Conservation (phyloP, 2,888 invertebrate species). For the Drosophila koepferae region DNA sequence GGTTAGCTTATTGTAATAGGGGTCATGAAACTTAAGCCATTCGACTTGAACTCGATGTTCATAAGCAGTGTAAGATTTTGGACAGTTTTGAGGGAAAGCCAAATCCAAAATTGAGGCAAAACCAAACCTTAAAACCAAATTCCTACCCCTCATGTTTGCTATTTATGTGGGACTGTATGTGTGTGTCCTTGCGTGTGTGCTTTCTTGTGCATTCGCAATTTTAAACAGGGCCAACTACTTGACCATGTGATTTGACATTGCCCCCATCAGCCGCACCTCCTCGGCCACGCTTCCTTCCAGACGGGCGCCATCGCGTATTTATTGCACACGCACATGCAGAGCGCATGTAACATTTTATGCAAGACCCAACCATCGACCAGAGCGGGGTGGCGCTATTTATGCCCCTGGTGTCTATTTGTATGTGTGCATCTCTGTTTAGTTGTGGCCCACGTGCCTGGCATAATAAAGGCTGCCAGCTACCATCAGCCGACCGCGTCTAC, state of each 20-base stretch:
- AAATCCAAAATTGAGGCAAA: neutral
- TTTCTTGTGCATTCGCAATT: conserved; percentile 39
- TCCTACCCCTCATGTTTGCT: conserved; percentile 52
- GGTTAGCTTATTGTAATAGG: no score
- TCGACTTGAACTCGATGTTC: no score
- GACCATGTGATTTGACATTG: conserved; percentile 64
- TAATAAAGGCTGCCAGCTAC: conserved; percentile 59
- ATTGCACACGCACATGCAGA: conserved; percentile 72
- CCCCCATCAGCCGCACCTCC: neutral
- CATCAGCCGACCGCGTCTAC: conserved; percentile 19
- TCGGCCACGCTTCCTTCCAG: neutral
- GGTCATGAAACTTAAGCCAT: no score
- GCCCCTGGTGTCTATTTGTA: conserved; percentile 20
- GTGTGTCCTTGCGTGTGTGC: neutral
- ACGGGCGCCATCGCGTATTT: conserved; percentile 57
- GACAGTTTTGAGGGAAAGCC: no score
- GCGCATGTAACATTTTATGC: conserved; percentile 72
- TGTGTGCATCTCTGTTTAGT: conserved; percentile 58
- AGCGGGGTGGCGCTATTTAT: conserved; percentile 59
- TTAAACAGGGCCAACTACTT: conserved; percentile 61
- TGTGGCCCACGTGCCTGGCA: conserved; percentile 72
- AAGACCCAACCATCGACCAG: neutral
- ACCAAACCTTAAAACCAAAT: neutral
- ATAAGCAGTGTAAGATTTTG: no score
- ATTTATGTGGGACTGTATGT: conserved; percentile 52